Percentiles rank a stretch among this genome's conserved stretches.
Conservation (phyloP, 2,888 invertebrate species). For the Mesorhabditis sp. region DNA sequence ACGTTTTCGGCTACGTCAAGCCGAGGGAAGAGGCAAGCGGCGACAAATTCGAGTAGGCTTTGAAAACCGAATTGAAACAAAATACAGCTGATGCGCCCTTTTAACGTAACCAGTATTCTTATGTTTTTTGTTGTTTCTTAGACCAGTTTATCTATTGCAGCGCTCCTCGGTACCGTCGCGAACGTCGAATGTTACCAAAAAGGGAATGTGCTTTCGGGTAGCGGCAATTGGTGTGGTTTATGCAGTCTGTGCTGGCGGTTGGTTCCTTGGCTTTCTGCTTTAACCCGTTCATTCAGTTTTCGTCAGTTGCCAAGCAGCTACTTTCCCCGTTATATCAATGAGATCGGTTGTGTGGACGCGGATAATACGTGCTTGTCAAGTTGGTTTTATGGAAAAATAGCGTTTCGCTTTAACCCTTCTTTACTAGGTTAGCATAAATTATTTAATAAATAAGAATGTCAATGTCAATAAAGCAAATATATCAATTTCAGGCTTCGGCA, state of each 20-base stretch:
- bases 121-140: too few species aligned
- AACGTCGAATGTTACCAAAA: background rate
- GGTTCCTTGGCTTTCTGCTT: background rate
- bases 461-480: background rate
- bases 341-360: conserved; percentile 1
- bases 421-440: too few species aligned
- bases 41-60: conserved; percentile 5
- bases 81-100: background rate
- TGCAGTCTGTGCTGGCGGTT: background rate
- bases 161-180: background rate
- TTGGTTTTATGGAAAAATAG: background rate
- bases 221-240: background rate
- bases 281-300: background rate
- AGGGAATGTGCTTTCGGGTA: conserved; percentile 1
- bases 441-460: background rate
- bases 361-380: background rate
- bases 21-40: conserved; percentile 2
- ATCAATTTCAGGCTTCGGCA: conserved; percentile 2
- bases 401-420: background rate
- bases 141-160: background rate
- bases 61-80: background rate
- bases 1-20: background rate
- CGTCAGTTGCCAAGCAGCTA: conserved; percentile 6
- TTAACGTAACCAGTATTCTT: too few species aligned
- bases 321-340: background rate